Evolutionary conservation across 2,113 vertebrate species (phyloP).

Genomic region (Lepus europaeus): DNA sequence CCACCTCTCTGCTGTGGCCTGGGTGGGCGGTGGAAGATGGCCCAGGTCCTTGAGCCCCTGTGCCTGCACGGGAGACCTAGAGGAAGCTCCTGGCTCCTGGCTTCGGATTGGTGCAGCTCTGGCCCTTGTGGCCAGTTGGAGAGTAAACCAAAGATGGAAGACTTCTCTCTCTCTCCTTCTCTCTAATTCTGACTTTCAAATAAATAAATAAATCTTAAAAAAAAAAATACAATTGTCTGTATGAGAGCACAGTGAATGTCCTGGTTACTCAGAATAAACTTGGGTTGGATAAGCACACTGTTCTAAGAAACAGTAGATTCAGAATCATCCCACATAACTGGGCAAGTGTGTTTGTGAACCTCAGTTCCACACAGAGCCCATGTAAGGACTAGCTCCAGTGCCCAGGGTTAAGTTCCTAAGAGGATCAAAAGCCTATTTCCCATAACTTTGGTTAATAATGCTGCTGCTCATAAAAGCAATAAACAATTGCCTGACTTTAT

Average conservation of each 20-base stretch:
- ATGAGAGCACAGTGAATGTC: not conserved
- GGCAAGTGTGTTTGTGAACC: not conserved
- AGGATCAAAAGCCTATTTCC: not conserved
- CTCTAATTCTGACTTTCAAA: too few relatives aligned
- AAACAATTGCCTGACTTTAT: not conserved
- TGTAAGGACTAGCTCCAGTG: not conserved
- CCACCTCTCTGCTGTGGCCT: too few relatives aligned
- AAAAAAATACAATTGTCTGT: not conserved
- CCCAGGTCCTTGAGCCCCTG: too few relatives aligned
- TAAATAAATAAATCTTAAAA: too few relatives aligned
- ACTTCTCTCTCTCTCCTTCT: too few relatives aligned
- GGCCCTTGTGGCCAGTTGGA: too few relatives aligned
- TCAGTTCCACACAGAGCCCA: not conserved
- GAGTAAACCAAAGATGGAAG: too few relatives aligned
- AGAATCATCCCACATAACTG: not conserved
- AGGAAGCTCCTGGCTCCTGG: too few relatives aligned
- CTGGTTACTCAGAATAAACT: not conserved
- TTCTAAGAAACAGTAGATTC: slow-evolving; percentile 3
- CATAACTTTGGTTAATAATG: not conserved
- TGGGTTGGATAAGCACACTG: slow-evolving; percentile 13
- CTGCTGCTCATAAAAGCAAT: not conserved
- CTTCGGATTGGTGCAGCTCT: too few relatives aligned
- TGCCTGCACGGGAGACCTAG: too few relatives aligned
- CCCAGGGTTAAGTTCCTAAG: not conserved
- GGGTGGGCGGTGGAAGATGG: too few relatives aligned